Base-by-base conservation (phyloP, 2,797 vertebrate species). In the Loriculus beryllinus region DNA sequence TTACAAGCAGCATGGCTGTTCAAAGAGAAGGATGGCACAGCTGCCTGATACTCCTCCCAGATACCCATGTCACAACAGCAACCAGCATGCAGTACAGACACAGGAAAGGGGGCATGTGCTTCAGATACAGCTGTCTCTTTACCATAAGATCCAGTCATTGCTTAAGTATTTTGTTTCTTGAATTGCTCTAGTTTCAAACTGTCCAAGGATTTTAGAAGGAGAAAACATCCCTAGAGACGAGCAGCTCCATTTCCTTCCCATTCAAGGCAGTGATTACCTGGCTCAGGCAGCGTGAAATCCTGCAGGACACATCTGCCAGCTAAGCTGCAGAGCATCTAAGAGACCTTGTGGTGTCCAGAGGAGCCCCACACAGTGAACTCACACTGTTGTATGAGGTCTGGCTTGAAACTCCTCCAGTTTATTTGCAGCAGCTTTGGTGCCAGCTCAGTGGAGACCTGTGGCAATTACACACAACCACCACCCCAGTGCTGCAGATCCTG, bases 341-440 rank as follows among this genome's bases (percentile, higher is more conserved):
- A 45, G 65, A 40, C 14, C 7, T 18, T 3, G 21, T 19, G 67
- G 21, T 19, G 67, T 65, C n/a, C 78, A 48, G 72, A 37, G 47
- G 14, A 26, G 68, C 20, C 18, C 35, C 39, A 2, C 37, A 1
- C 43, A 25, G 22, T 45, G 31, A 29, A 12, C 19, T 54, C 49
- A 3, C 0, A 1, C 37, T 51, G 23, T 4, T 0, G 0, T 13
- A 21, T 18, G 8, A 16, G 62, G 18, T 7, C 76, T 26, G 63
- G 11, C 42, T 77, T 40, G 12, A 33, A n/a, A 20, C 21, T 14
- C 64, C 35, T 29, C 59, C 14, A 4, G 7, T 26, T 19, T 20
- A 33, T 7, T 51, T 3, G 69, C 47, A 28, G 63, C 74, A 35
- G 91, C 40, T 40, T 26, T 9, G 79, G 70, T 91, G 82, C 86